These are phyloP conservation scores for Eupithecia vulgata DNA, from an alignment of 2,888 invertebrate species.

Conservation along the genomic window DNA sequence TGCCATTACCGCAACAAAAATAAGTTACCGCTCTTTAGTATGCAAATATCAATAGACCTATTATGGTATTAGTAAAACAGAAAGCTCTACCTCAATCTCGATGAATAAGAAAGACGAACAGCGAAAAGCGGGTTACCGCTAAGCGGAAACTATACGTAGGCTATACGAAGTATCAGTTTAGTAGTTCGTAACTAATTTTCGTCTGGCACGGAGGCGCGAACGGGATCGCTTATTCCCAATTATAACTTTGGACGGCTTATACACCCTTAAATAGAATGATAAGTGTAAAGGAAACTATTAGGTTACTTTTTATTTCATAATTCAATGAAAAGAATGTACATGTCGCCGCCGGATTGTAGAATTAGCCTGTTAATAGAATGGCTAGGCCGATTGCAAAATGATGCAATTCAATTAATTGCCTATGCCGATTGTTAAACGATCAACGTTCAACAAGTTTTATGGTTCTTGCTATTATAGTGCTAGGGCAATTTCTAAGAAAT, in stretches of 20 bases:
- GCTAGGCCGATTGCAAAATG: too few relatives aligned
- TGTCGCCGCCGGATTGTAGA: too few relatives aligned
- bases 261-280: constrained; percentile 30
- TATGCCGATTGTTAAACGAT: too few relatives aligned
- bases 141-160: constrained; percentile 59
- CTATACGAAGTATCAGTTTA: constrained; percentile 71
- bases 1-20: too few relatives aligned
- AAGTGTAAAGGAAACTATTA: constrained; percentile 10
- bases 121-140: constrained; percentile 43
- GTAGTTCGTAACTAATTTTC: constrained; percentile 43
- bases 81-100: neutral
- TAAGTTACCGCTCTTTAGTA: too few relatives aligned
- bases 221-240: constrained; percentile 37
- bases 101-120: constrained; percentile 40
- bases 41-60: too few relatives aligned
- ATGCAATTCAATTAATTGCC: too few relatives aligned
- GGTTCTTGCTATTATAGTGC: too few relatives aligned
- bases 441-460: too few relatives aligned
- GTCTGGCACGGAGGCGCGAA: constrained; percentile 33
- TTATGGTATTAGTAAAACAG: neutral
- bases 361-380: too few relatives aligned
- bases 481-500: too few relatives aligned
- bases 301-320: neutral
- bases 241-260: constrained; percentile 35
- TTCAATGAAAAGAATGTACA: too few relatives aligned